phyloP scores from a whole-genome alignment of 2,113 vertebrate species.

The Glareola pratincola region DNA sequence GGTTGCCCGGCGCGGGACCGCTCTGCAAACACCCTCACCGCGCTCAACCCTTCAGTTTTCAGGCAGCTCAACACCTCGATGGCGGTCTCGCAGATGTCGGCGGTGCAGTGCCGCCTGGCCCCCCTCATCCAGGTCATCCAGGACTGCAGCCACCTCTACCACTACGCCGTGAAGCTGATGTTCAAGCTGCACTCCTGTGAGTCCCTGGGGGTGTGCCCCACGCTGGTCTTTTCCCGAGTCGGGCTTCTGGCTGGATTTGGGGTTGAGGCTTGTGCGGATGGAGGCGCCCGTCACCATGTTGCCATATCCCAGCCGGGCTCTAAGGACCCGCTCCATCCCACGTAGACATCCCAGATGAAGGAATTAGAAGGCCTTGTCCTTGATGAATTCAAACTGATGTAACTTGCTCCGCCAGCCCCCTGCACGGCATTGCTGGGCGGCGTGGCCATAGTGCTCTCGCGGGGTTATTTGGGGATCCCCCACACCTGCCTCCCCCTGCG shows the following conservation, averaged over 20 bases:
- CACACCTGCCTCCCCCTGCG: neutral
- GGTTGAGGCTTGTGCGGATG: neutral
- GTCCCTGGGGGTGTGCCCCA: neutral
- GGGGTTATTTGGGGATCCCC: neutral
- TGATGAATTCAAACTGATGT: neutral
- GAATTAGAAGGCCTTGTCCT: neutral
- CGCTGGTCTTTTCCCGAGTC: neutral
- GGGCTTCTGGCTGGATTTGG: neutral
- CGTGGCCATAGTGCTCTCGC: accelerated
- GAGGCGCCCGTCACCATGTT: accelerated
- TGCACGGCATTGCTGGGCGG: neutral
- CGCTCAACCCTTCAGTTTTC: constrained; percentile 75
- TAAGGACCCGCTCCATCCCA: neutral
- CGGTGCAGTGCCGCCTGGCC: constrained; percentile 93
- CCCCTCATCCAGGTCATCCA: constrained; percentile 97
- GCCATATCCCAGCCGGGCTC: accelerated
- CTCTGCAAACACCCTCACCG: neutral
- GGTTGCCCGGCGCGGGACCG: accelerated
- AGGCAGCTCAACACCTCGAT: constrained; percentile 95
- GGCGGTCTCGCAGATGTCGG: constrained; percentile 89
- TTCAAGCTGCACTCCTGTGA: constrained; percentile 97
- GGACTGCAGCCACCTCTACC: constrained; percentile 96
- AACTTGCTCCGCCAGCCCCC: neutral
- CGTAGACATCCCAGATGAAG: neutral
- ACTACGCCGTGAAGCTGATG: constrained; percentile 93